Conservation (phyloP, 2,113 vertebrate species). For the Perca flavescens region DNA sequence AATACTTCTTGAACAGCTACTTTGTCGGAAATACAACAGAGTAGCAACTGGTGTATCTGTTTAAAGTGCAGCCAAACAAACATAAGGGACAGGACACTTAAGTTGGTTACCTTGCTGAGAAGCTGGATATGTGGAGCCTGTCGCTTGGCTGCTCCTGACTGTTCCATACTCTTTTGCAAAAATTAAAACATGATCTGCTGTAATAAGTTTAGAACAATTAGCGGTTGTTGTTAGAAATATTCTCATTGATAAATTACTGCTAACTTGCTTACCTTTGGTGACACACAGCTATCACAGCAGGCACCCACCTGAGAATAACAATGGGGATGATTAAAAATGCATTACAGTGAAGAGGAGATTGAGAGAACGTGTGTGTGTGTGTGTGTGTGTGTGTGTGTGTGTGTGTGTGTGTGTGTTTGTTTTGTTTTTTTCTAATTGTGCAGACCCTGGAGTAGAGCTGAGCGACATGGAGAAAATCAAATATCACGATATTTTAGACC, state of each 20-base stretch:
- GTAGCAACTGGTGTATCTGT: too few relatives aligned
- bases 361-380: not conserved
- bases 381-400: constrained; percentile 14
- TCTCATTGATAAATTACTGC: not conserved
- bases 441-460: too few relatives aligned
- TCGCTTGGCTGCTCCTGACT: too few relatives aligned
- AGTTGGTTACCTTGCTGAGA: not conserved
- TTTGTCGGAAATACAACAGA: too few relatives aligned
- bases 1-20: too few relatives aligned
- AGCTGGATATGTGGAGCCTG: not conserved
- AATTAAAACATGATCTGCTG: too few relatives aligned
- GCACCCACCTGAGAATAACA: constrained; percentile 33
- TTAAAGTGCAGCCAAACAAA: too few relatives aligned
- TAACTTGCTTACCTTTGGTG: constrained; percentile 11
- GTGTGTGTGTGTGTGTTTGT: not conserved
- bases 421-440: too few relatives aligned
- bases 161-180: too few relatives aligned
- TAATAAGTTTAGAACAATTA: too few relatives aligned
- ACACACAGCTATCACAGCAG: constrained; percentile 34
- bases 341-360: constrained; percentile 25
- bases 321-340: constrained; percentile 50
- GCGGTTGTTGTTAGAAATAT: constrained; percentile 13
- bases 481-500: too few relatives aligned
- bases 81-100: not conserved
- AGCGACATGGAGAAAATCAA: too few relatives aligned